These are phyloP conservation scores for Heliconius ismenius DNA, from an alignment of 2,888 invertebrate species.

Conservation along the genomic window DNA sequence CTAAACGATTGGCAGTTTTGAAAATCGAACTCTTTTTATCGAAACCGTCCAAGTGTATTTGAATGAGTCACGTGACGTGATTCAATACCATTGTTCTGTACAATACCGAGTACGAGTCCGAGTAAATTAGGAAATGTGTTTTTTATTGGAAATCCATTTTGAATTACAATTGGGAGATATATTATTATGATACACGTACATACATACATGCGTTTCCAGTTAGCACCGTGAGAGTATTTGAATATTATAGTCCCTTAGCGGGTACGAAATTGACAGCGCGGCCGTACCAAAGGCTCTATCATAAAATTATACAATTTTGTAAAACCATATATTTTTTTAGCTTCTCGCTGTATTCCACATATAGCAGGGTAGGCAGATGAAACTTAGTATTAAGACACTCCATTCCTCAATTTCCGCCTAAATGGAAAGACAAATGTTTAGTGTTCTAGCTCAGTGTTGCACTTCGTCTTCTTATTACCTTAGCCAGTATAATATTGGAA, in stretches of 20 bases:
- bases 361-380: not conserved
- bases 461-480: not conserved
- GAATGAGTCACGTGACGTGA: slow-evolving; percentile 77
- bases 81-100: slow-evolving; percentile 76
- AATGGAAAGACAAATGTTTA: not conserved
- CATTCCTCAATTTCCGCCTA: too few species aligned
- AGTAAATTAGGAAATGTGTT: slow-evolving; percentile 80
- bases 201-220: slow-evolving; percentile 71
- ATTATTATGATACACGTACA: slow-evolving; percentile 65
- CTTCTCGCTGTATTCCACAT: not conserved
- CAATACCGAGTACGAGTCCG: slow-evolving; percentile 62
- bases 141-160: slow-evolving; percentile 75
- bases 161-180: slow-evolving; percentile 73
- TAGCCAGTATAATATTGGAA: slow-evolving; percentile 39
- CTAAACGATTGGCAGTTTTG: slow-evolving; percentile 38
- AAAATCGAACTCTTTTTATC: slow-evolving; percentile 45
- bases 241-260: slow-evolving; percentile 54
- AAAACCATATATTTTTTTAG: slow-evolving; percentile 38
- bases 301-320: slow-evolving; percentile 41
- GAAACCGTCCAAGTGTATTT: slow-evolving; percentile 51
- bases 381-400: not conserved
- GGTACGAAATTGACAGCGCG: slow-evolving; percentile 42
- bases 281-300: slow-evolving; percentile 42
- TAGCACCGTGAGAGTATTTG: slow-evolving; percentile 69
- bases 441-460: not conserved